phyloP scores from a whole-genome alignment of 2,113 vertebrate species.

The Sinocyclocheilus anophthalmus region DNA sequence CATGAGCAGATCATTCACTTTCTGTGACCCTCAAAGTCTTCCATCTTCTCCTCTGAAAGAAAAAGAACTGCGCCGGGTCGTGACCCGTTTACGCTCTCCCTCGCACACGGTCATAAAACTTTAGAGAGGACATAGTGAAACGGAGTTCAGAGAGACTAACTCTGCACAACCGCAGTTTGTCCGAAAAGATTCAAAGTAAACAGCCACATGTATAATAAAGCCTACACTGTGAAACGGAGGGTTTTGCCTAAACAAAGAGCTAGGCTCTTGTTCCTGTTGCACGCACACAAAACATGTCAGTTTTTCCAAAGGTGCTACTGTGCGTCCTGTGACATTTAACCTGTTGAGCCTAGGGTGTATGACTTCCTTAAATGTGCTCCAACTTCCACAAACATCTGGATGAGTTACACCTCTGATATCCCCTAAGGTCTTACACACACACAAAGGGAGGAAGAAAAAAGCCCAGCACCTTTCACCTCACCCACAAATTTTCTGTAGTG shows the following conservation, averaged over 20 bases:
- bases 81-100: conserved; percentile 41
- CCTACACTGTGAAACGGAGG: conserved; percentile 24
- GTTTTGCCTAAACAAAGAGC: neutral
- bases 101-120: conserved; percentile 39
- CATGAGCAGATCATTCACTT: conserved; percentile 50
- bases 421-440: conserved; percentile 48
- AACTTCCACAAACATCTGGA: conserved; percentile 56
- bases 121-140: conserved; percentile 37
- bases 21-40: conserved; percentile 52
- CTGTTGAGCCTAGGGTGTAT: conserved; percentile 72
- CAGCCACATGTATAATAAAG: conserved; percentile 34
- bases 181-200: conserved; percentile 26
- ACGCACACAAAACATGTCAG: neutral
- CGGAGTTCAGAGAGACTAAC: conserved; percentile 35
- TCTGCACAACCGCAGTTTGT: conserved; percentile 38
- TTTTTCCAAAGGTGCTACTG: conserved; percentile 54
- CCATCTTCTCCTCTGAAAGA: conserved; percentile 44
- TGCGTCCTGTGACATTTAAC: conserved; percentile 69
- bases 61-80: conserved; percentile 29
- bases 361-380: conserved; percentile 63
- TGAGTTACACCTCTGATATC: conserved; percentile 50
- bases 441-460: conserved; percentile 18
- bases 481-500: neutral
- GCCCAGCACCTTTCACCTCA: conserved; percentile 10
- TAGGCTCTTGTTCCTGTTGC: no score